Conservation (phyloP, 2,888 invertebrate genomes). For the Bellardia pandia region DNA sequence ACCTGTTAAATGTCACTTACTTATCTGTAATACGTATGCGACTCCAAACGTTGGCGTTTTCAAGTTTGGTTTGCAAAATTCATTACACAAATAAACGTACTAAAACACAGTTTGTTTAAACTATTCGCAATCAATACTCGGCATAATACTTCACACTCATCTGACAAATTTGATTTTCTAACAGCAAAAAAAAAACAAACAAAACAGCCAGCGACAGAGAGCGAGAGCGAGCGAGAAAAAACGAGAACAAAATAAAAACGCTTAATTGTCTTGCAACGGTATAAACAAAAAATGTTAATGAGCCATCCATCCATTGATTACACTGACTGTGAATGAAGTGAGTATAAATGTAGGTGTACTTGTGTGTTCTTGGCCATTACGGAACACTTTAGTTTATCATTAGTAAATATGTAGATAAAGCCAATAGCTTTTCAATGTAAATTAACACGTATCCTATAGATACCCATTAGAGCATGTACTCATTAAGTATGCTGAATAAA, state of each 20-base stretch:
- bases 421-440: constrained; percentile 69
- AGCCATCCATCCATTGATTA: constrained; percentile 46
- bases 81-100: not conserved
- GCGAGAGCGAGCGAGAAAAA: not conserved
- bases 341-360: not conserved
- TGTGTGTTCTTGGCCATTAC: constrained; percentile 44
- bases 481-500: constrained; percentile 57
- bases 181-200: not conserved
- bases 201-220: not conserved
- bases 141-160: not conserved
- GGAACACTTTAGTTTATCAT: constrained; percentile 62
- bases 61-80: constrained; percentile 11
- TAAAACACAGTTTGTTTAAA: not conserved
- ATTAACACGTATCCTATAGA: constrained; percentile 66
- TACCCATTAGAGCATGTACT: constrained; percentile 51
- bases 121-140: not conserved
- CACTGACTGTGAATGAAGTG: constrained; percentile 13
- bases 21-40: not conserved
- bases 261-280: constrained; percentile 37
- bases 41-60: not conserved
- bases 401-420: constrained; percentile 55
- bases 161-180: constrained; percentile 7
- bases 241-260: not conserved
- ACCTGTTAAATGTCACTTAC: not conserved
- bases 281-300: constrained; percentile 64